A percentile compares a stretch with the other conserved stretches of the same genome.
Conservation (phyloP, 2,113 vertebrate genomes). For the Calidris pygmaea region DNA sequence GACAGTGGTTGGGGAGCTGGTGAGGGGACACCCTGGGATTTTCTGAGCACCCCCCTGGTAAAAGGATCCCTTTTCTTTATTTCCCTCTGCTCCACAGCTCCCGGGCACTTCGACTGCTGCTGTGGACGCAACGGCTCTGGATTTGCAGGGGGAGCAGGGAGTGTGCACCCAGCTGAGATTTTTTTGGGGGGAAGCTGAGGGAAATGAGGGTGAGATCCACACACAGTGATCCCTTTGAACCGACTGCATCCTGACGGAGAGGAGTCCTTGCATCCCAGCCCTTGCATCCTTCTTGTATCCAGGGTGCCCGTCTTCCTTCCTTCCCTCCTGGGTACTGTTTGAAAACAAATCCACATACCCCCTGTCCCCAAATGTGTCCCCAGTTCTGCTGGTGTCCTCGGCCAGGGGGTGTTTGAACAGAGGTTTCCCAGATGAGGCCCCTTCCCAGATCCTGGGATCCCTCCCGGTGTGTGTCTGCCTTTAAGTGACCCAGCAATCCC, state of each 20-base stretch:
- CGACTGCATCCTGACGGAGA: accelerated
- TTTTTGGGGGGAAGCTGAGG: neutral
- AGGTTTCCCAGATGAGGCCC: neutral
- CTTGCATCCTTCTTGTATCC: neutral
- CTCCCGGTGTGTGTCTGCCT: neutral
- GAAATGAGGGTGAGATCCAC: too few species aligned
- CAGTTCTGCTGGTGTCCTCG: neutral
- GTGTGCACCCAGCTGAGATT: neutral
- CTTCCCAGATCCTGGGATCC: neutral
- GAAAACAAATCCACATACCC: accelerated
- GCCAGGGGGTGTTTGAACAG: too few species aligned
- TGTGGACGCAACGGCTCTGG: neutral
- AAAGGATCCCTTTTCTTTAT: neutral
- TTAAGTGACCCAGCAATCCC: neutral
- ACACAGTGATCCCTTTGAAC: neutral
- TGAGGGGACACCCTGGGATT: neutral
- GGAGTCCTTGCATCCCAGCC: neutral
- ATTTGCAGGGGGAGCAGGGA: neutral
- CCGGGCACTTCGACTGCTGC: accelerated
- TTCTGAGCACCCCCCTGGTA: neutral
- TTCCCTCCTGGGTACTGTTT: neutral
- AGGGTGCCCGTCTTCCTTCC: neutral
- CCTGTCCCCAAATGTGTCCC: neutral
- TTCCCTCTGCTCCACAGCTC: neutral
- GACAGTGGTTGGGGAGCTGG: accelerated